Evolutionary conservation across 2,797 vertebrate species (phyloP).

Genomic region (Micromesistius poutassou): DNA sequence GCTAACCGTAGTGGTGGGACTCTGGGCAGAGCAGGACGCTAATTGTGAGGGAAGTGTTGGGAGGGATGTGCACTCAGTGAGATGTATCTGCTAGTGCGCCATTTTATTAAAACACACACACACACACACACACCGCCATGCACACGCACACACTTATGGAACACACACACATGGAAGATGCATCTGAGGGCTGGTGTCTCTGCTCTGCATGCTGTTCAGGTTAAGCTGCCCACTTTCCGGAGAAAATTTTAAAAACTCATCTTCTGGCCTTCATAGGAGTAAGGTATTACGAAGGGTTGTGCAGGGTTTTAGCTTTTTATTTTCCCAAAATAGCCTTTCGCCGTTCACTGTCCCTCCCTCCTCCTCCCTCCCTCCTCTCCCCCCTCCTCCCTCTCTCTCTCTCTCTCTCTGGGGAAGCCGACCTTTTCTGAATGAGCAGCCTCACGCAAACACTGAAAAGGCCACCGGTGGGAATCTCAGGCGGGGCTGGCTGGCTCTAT

Average conservation of each 20-base stretch:
- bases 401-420: background rate
- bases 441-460: conserved; percentile 1
- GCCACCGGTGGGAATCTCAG: background rate
- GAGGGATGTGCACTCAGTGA: conserved; percentile 53
- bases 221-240: conserved; percentile 49
- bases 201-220: conserved; percentile 57
- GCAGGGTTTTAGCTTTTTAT: background rate
- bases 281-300: conserved; percentile 19
- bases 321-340: conserved; percentile 16
- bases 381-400: conserved; percentile 24
- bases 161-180: background rate
- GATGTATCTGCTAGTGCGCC: conserved; percentile 56
- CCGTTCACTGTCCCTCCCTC: background rate
- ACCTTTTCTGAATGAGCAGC: conserved; percentile 2
- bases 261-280: conserved; percentile 51
- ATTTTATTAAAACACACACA: conserved; percentile 58
- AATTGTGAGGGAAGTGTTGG: conserved; percentile 55
- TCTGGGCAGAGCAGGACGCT: conserved; percentile 28
- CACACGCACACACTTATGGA: conserved; percentile 41
- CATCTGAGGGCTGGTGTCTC: conserved; percentile 28
- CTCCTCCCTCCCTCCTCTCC: conserved; percentile 50
- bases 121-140: conserved; percentile 23
- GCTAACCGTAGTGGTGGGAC: conserved; percentile 9
- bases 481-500: background rate
- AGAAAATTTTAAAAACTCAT: conserved; percentile 57